Conservation (phyloP, 1,140 invertebrate species). For the Leptonema lineaticorne region DNA sequence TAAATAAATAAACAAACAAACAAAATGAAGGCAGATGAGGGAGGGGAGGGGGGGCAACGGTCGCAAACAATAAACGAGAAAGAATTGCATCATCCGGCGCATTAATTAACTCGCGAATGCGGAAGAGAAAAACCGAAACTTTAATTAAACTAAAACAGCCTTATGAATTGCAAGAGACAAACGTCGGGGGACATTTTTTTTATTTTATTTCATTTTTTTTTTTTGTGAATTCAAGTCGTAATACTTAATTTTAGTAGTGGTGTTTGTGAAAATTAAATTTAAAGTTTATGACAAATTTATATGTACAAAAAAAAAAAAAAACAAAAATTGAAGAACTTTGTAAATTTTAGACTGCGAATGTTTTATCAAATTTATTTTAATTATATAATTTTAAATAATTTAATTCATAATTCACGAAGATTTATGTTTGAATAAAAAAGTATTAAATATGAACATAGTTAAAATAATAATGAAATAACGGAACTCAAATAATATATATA, state of each 20-base stretch:
- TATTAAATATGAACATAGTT: no score
- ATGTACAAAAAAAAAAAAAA: no score
- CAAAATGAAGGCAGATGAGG: no score
- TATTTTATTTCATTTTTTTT: background rate
- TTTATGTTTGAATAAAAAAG: background rate
- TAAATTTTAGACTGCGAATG: slow-evolving; percentile 19
- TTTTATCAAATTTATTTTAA: background rate
- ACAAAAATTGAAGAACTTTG: slow-evolving; percentile 37
- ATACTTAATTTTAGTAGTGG: background rate
- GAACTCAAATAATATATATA: background rate
- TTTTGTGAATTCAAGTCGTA: background rate
- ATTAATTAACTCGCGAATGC: slow-evolving; percentile 24
- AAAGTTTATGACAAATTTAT: no score
- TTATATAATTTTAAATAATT: background rate
- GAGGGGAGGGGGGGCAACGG: no score
- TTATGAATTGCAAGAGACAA: background rate
- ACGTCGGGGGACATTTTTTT: background rate
- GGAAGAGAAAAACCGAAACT: slow-evolving; percentile 12
- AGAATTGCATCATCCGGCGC: slow-evolving; percentile 21
- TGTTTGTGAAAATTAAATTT: no score
- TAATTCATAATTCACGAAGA: background rate
- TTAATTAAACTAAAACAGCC: slow-evolving; percentile 25
- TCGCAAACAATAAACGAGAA: slow-evolving; percentile 18
- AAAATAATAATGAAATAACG: background rate
- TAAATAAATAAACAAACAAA: background rate